Conservation (phyloP, 2,797 vertebrate species). For the Periparus ater region DNA sequence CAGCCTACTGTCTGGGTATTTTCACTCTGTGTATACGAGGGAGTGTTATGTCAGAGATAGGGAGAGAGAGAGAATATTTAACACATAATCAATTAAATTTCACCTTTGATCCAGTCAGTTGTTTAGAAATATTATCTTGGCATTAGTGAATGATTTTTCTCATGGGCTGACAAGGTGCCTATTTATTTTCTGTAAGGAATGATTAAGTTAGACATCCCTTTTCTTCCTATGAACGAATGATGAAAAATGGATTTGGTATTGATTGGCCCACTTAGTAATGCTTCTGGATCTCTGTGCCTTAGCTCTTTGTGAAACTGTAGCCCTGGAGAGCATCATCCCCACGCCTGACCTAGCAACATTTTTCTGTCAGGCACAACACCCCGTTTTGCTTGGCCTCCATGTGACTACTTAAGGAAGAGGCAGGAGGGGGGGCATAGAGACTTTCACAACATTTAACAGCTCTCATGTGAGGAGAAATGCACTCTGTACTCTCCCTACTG, state of each 20-base stretch:
- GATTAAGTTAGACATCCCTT: constrained; percentile 44
- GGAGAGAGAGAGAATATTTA: constrained; percentile 42
- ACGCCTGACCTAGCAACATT: neutral
- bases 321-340: neutral
- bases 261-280: constrained; percentile 30
- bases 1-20: constrained; percentile 7
- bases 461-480: neutral
- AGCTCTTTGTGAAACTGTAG: neutral
- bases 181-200: constrained; percentile 62
- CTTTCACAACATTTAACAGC: neutral
- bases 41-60: neutral
- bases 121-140: constrained; percentile 61
- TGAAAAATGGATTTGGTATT: constrained; percentile 51
- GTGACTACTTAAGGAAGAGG: neutral
- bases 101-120: constrained; percentile 70
- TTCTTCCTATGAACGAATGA: constrained; percentile 40
- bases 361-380: neutral
- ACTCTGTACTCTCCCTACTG: neutral
- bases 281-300: neutral
- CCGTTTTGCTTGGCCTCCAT: fast-evolving
- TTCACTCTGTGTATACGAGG: neutral
- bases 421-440: neutral
- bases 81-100: constrained; percentile 70
- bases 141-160: constrained; percentile 58
- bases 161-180: constrained; percentile 28